Evolutionary conservation across 2,797 vertebrate species (phyloP), one percentile per base, ranked within the genome.

Genomic region (Centroberyx gerrardi): DNA sequence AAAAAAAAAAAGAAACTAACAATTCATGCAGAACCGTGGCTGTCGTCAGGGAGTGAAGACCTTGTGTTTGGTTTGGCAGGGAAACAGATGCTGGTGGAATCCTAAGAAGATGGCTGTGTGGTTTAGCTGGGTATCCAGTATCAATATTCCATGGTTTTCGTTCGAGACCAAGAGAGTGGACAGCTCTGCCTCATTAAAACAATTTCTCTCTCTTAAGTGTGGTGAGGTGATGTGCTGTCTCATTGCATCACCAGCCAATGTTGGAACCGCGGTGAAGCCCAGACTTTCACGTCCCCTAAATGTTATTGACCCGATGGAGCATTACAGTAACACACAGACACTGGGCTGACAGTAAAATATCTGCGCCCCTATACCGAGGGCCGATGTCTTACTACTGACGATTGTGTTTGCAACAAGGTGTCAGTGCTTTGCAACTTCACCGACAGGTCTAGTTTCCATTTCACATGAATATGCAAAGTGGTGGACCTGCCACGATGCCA

Each of bases 171-270:
- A 68, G 38, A 22, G 7, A 76, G 40, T 53, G 36, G 56, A 85
- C 53, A 78, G 72, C 52, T 60, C 64, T 40, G 14, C 49, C 77
- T 90, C 81, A 92, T 93, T 93, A 90, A 93, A 89, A 66, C 77
- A 78, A 88, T 91, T 85, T 78, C 52, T 55, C 52, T 82, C 77
- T 88, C 59, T 72, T 61, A 74, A 68, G 36, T 28, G 36, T 28
- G 52, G 74, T 31, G 67, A 67, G 62, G 59, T 63, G 63, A 80
- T 15, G 81, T 31, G 48, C 53, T 1, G 27, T 60, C 86, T 82
- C 44, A 28, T 87, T 83, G 76, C 72, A 75, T 82, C 80, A 62
- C 42, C 68, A 58, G 54, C 27, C 60, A 4, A 29, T 2, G 3
- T 0, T 4, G 22, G 40, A 55, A 65, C 65, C 64, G 38, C 31